A percentile compares a stretch with the other conserved stretches of the same genome.
These are phyloP conservation scores for Dreissena rostriformis DNA, from an alignment of 1,140 invertebrate genomes.

Conservation along the genomic window DNA sequence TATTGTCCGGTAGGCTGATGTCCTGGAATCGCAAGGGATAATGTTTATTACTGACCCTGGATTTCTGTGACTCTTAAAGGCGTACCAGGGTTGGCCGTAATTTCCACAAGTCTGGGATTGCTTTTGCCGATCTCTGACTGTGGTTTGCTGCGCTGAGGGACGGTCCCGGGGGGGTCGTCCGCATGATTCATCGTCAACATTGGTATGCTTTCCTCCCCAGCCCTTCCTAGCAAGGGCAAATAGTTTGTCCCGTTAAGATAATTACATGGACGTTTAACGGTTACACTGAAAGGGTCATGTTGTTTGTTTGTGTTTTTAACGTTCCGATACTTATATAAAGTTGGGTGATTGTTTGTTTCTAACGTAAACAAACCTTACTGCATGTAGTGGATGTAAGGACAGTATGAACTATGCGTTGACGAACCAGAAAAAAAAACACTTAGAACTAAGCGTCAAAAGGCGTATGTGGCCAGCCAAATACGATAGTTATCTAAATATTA, in stretches of 20 bases:
- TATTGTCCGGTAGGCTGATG: neutral
- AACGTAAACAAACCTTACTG: no score
- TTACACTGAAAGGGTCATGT: no score
- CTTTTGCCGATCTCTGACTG: constrained; percentile 67
- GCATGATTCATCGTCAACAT: constrained; percentile 82
- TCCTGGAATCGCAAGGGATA: neutral
- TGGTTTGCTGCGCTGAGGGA: constrained; percentile 66
- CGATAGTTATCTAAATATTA: no score
- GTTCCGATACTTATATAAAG: neutral
- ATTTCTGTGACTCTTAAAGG: constrained; percentile 75
- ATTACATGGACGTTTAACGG: constrained; percentile 42
- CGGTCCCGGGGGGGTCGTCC: constrained; percentile 66
- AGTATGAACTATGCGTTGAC: no score
- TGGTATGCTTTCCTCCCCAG: constrained; percentile 81
- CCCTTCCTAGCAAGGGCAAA: constrained; percentile 69
- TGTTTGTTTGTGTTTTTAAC: neutral
- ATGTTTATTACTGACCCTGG: constrained; percentile 67
- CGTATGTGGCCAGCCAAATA: no score
- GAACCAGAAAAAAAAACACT: no score
- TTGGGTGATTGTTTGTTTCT: no score
- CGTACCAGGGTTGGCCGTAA: constrained; percentile 75
- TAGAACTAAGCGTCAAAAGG: no score
- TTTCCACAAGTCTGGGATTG: constrained; percentile 75
- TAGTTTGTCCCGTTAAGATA: no score
- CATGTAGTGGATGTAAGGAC: no score